These are phyloP conservation scores for Quadriops clusia DNA, from an alignment of 2,888 invertebrate species.

Conservation along the genomic window DNA sequence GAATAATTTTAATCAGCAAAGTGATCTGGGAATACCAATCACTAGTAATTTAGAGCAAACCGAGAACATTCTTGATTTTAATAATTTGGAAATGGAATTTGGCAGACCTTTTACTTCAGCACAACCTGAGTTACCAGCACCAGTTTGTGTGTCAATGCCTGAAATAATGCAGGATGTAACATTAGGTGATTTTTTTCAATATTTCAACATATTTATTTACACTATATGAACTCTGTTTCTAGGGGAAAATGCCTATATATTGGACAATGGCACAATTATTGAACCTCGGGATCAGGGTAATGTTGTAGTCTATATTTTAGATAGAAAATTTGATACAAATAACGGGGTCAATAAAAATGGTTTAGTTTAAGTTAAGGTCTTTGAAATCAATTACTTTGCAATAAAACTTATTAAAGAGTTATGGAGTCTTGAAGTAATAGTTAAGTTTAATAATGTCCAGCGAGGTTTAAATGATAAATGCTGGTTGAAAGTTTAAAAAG, in stretches of 20 bases:
- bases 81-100: slow-evolving; percentile 24
- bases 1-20: too few relatives aligned
- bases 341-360: too few relatives aligned
- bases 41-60: too few relatives aligned
- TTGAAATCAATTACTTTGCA: too few relatives aligned
- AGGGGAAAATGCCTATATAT: slow-evolving; percentile 28
- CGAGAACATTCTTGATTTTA: slow-evolving; percentile 17
- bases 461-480: too few relatives aligned
- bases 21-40: too few relatives aligned
- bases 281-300: slow-evolving; percentile 27
- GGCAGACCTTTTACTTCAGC: slow-evolving; percentile 19
- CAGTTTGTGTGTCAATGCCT: slow-evolving; percentile 32
- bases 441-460: too few relatives aligned
- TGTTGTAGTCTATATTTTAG: slow-evolving; percentile 28
- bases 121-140: too few relatives aligned
- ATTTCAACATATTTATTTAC: neutral
- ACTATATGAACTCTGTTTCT: slow-evolving; percentile 13
- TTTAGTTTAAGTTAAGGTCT: too few relatives aligned
- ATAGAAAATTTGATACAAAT: slow-evolving; percentile 16
- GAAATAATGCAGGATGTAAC: slow-evolving; percentile 30
- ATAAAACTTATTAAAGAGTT: too few relatives aligned
- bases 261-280: slow-evolving; percentile 30
- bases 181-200: slow-evolving; percentile 23
- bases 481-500: too few relatives aligned
- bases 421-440: too few relatives aligned